Percentiles rank a stretch among this genome's conserved stretches.
phyloP scores from a whole-genome alignment of 2,888 invertebrate species.

The Athrips mouffetella region DNA sequence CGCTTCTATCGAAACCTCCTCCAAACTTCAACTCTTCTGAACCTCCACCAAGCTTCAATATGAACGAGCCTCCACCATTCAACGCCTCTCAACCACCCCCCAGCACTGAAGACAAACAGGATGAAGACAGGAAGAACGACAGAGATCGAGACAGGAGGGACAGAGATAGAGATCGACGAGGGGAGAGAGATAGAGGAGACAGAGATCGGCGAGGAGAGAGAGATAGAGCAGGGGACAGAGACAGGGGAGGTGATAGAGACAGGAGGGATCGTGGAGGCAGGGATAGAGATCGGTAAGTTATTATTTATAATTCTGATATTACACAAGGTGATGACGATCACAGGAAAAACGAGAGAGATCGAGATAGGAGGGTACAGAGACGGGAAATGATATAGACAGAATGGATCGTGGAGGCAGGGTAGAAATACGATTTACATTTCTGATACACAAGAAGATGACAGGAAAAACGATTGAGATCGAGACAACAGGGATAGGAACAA shows the following conservation, averaged over 20 bases:
- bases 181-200: constrained; percentile 20
- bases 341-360: too few relatives aligned
- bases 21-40: constrained; percentile 68
- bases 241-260: constrained; percentile 23
- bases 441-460: too few relatives aligned
- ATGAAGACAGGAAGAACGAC: constrained; percentile 44
- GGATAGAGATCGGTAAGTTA: constrained; percentile 26
- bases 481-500: too few relatives aligned
- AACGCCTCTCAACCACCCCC: constrained; percentile 45
- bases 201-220: constrained; percentile 28
- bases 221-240: constrained; percentile 30
- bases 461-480: too few relatives aligned
- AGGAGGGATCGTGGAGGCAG: constrained; percentile 33
- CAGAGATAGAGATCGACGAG: constrained; percentile 27
- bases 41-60: constrained; percentile 61
- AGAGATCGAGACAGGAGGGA: constrained; percentile 26
- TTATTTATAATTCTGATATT: neutral
- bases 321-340: neutral
- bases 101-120: constrained; percentile 38
- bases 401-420: too few relatives aligned
- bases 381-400: too few relatives aligned
- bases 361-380: too few relatives aligned
- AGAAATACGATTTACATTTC: too few relatives aligned
- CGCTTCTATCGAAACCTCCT: constrained; percentile 71
- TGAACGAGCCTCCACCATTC: constrained; percentile 49